phyloP scores from a whole-genome alignment of 2,797 vertebrate genomes.

The Pantherophis alleghaniensis region DNA sequence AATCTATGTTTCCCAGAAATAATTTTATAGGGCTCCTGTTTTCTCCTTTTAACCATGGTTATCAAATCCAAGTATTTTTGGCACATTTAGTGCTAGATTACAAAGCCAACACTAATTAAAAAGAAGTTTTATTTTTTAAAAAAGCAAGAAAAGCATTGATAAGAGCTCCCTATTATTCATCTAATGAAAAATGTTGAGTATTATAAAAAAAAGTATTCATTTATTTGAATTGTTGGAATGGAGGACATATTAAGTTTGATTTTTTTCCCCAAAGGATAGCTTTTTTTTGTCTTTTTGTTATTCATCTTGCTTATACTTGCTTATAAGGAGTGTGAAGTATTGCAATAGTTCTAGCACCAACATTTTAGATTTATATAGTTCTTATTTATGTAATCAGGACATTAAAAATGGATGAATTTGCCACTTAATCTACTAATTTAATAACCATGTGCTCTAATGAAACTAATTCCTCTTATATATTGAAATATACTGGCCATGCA shows the following conservation, averaged over 20 bases:
- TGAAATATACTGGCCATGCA: slow-evolving; percentile 17
- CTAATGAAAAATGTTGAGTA: not conserved
- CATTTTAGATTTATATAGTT: not conserved
- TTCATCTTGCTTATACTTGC: not conserved
- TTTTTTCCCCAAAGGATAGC: too few species aligned
- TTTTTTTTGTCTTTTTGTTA: not conserved
- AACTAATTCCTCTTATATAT: slow-evolving; percentile 33
- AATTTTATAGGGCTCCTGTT: not conserved
- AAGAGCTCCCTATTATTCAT: not conserved
- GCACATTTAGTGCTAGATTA: not conserved
- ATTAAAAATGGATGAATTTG: slow-evolving; percentile 53
- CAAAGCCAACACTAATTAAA: not conserved
- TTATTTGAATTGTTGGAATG: not conserved
- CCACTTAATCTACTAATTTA: slow-evolving; percentile 36
- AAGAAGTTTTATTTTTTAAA: not conserved
- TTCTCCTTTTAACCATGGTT: not conserved
- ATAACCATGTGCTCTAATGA: slow-evolving; percentile 38
- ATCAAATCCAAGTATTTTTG: not conserved
- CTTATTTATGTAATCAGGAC: slow-evolving; percentile 32
- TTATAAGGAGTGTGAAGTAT: not conserved
- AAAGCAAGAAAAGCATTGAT: not conserved
- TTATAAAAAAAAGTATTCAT: not conserved
- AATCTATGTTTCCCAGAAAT: not conserved
- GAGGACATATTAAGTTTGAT: not conserved
- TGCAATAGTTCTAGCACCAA: not conserved